Conservation (phyloP, 2,888 invertebrate species). For the Scaptomyza polygonia region DNA sequence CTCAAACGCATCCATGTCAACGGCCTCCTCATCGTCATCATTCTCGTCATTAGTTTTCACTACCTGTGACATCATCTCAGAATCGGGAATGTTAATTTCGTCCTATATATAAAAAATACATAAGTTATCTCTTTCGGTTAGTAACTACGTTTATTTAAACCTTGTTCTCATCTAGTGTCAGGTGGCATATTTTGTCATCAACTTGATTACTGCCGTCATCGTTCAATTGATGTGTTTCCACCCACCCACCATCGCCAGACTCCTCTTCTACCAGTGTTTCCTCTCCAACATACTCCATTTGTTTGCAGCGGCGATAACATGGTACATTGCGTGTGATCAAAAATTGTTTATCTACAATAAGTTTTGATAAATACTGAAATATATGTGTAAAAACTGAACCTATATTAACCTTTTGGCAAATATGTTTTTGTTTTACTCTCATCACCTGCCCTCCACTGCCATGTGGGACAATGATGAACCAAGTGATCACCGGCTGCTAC, state of each 20-base stretch:
- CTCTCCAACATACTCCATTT: constrained; percentile 86
- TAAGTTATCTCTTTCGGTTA: not conserved
- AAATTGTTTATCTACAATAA: constrained; percentile 93
- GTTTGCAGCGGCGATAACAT: constrained; percentile 97
- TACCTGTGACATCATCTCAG: constrained; percentile 81
- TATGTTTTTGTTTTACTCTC: constrained; percentile 94
- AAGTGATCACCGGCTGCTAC: constrained; percentile 99
- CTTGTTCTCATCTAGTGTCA: constrained; percentile 91
- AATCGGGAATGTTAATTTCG: constrained; percentile 77
- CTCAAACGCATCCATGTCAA: constrained; percentile 99
- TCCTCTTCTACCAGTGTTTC: constrained; percentile 96
- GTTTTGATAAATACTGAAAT: not conserved
- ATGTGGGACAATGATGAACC: constrained; percentile 99
- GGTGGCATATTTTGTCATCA: constrained; percentile 90
- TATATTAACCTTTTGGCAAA: constrained; percentile 87
- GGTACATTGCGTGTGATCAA: constrained; percentile 98
- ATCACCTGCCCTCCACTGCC: constrained; percentile 98
- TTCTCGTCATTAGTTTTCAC: constrained; percentile 86
- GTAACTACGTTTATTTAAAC: constrained; percentile 42
- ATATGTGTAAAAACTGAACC: not conserved
- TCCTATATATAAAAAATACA: constrained; percentile 51
- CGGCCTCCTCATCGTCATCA: constrained; percentile 96
- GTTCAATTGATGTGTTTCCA: constrained; percentile 96
- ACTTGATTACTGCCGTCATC: constrained; percentile 87
- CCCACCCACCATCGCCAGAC: constrained; percentile 97